phyloP scores from a whole-genome alignment of 2,113 vertebrate species.

The Oryzias curvinotus region DNA sequence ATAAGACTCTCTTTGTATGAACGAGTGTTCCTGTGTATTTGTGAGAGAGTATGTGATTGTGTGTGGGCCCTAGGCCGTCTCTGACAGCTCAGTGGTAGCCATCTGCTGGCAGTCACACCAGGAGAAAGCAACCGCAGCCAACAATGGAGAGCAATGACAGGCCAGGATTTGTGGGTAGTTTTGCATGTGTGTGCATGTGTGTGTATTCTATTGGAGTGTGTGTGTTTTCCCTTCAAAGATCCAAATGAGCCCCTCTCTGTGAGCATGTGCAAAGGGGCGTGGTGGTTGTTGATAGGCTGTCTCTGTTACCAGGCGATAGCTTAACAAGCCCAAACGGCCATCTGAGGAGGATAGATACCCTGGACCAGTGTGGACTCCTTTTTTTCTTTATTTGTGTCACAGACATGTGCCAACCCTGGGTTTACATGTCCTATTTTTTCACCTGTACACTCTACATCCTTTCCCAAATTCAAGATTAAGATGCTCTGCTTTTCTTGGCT shows the following conservation, averaged over 20 bases:
- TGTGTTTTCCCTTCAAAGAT: slow-evolving; percentile 63
- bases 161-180: slow-evolving; percentile 76
- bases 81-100: slow-evolving; percentile 77
- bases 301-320: slow-evolving; percentile 78
- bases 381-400: slow-evolving; percentile 23
- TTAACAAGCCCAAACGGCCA: slow-evolving; percentile 74
- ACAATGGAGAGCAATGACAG: slow-evolving; percentile 80
- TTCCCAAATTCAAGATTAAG: background rate
- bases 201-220: slow-evolving; percentile 39
- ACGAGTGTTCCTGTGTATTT: slow-evolving; percentile 31
- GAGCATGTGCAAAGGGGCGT: slow-evolving; percentile 77
- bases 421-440: slow-evolving; percentile 18
- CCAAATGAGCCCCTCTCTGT: slow-evolving; percentile 66
- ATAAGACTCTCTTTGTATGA: slow-evolving; percentile 66
- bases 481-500: too few relatives aligned
- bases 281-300: slow-evolving; percentile 77
- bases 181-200: slow-evolving; percentile 33
- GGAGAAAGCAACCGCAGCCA: slow-evolving; percentile 78
- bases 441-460: slow-evolving; percentile 9
- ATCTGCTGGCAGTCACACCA: slow-evolving; percentile 82
- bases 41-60: slow-evolving; percentile 39
- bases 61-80: slow-evolving; percentile 75
- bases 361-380: slow-evolving; percentile 45
- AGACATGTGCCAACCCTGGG: slow-evolving; percentile 24
- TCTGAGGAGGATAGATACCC: slow-evolving; percentile 71